phyloP scores from a whole-genome alignment of 1,140 invertebrate species.

The Cotesia typhae region DNA sequence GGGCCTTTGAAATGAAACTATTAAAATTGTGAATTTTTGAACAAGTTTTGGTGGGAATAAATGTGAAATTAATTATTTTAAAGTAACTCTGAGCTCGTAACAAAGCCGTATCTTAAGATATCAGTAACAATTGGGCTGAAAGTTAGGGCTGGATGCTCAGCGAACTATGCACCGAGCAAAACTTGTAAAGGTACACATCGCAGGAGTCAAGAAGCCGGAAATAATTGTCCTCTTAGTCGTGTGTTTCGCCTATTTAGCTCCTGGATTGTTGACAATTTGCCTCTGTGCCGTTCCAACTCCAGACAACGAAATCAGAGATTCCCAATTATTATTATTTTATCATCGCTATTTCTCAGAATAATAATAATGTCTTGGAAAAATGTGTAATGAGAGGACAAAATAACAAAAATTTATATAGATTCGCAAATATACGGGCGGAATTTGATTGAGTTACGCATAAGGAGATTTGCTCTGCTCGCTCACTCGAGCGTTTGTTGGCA shows the following conservation, averaged over 20 bases:
- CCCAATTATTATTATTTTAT: too few species aligned
- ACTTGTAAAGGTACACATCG: constrained; percentile 61
- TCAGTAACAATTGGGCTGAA: constrained; percentile 15
- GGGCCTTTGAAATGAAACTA: too few species aligned
- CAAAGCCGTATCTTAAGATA: neutral
- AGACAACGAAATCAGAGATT: too few species aligned
- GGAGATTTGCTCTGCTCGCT: constrained; percentile 54
- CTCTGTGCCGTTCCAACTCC: too few species aligned
- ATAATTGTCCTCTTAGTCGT: constrained; percentile 49
- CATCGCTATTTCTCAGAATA: too few species aligned
- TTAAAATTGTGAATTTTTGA: too few species aligned
- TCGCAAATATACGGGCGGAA: constrained; percentile 27
- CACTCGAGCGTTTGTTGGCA: constrained; percentile 56
- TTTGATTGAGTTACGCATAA: constrained; percentile 59
- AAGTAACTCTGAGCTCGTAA: neutral
- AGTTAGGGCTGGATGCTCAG: constrained; percentile 14
- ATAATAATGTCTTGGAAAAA: too few species aligned
- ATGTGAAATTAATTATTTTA: neutral
- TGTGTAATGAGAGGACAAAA: neutral
- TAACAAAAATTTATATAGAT: constrained; percentile 9
- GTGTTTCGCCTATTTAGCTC: neutral
- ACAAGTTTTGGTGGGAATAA: neutral
- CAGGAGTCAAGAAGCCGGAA: constrained; percentile 62
- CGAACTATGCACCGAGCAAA: constrained; percentile 41
- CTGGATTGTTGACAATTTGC: constrained; percentile 14